Evolutionary conservation across 2,797 vertebrate species (phyloP).

Genomic region (Rousettus madagascariensis): DNA sequence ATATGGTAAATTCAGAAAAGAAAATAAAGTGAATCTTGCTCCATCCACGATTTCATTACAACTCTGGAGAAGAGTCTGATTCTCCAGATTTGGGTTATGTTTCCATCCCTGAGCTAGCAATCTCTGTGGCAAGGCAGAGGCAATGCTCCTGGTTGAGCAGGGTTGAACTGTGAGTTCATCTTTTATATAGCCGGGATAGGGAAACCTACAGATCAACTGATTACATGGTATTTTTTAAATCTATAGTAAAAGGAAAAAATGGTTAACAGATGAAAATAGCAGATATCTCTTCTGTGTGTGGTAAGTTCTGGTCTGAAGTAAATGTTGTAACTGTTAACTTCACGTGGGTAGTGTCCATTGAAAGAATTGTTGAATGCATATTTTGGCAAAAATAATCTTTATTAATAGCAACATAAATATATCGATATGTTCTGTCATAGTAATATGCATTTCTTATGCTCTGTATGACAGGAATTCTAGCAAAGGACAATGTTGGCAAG

Average conservation of each 20-base stretch:
- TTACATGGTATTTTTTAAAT: background rate
- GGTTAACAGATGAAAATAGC: background rate
- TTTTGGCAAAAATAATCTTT: background rate
- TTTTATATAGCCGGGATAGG: background rate
- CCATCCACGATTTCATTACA: background rate
- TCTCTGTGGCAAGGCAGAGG: background rate
- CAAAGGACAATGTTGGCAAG: background rate
- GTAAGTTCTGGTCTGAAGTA: background rate
- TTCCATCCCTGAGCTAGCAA: background rate
- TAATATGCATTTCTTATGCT: background rate
- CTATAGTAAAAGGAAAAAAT: background rate
- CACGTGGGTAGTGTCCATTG: background rate
- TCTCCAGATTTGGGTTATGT: background rate
- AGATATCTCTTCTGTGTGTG: background rate
- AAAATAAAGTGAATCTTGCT: background rate
- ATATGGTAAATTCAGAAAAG: background rate
- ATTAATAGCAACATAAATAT: background rate
- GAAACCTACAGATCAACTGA: background rate
- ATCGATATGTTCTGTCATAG: background rate
- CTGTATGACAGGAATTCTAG: background rate
- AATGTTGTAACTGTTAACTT: background rate
- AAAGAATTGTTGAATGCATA: background rate
- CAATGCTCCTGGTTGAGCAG: background rate
- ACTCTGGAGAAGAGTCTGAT: background rate
- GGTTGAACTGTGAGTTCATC: background rate